These are phyloP conservation scores for Hippocampus kuda DNA, from an alignment of 2,797 vertebrate species.

Conservation along the genomic window DNA sequence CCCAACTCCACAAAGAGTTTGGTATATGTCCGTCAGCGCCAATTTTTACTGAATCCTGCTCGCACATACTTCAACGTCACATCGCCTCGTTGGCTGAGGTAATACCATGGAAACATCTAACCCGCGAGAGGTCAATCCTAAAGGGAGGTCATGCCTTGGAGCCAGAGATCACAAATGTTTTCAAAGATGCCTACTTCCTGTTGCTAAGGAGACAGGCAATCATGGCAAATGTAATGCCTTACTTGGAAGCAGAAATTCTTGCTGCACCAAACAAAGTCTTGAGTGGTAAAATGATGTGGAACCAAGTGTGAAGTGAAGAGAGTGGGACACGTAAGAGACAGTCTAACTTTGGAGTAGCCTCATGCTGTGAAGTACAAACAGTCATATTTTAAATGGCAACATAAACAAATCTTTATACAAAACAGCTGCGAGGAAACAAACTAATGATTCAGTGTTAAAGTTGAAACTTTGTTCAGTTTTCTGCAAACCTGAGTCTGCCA, in stretches of 20 bases:
- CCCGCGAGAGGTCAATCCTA: slow-evolving; percentile 27
- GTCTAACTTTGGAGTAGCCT: not conserved
- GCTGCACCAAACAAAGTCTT: slow-evolving; percentile 24
- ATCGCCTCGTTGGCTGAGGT: slow-evolving; percentile 6
- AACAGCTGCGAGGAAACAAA: not conserved
- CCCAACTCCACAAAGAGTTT: not conserved
- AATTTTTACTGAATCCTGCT: not conserved
- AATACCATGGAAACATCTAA: slow-evolving; percentile 41
- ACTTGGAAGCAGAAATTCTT: slow-evolving; percentile 45
- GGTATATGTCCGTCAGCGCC: not conserved
- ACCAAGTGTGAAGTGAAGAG: slow-evolving; percentile 53
- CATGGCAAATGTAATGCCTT: slow-evolving; percentile 38
- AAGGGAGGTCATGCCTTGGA: slow-evolving; percentile 24
- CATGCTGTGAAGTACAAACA: not conserved
- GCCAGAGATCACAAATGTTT: slow-evolving; percentile 28
- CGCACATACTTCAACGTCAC: not conserved
- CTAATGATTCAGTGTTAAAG: not conserved
- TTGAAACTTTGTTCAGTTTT: not conserved
- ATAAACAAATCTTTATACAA: not conserved
- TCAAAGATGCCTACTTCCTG: slow-evolving; percentile 31
- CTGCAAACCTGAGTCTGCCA: not conserved
- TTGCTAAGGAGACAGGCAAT: slow-evolving; percentile 42
- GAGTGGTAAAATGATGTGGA: slow-evolving; percentile 38
- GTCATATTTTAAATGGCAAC: not conserved
- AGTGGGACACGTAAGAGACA: not conserved